phyloP scores from a whole-genome alignment of 2,888 invertebrate species.

The Geotrupes spiniger region DNA sequence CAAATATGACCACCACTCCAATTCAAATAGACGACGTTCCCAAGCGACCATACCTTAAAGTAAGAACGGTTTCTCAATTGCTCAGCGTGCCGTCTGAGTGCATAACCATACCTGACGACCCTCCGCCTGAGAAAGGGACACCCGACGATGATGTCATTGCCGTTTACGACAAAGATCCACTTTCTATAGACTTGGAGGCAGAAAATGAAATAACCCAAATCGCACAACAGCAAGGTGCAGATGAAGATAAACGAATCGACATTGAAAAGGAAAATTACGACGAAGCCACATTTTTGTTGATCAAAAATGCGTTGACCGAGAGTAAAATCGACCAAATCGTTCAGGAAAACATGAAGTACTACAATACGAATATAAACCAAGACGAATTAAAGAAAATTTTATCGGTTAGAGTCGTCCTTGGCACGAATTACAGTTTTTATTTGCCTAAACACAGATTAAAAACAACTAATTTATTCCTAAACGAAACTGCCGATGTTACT shows the following conservation, averaged over 20 bases:
- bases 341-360: conserved; percentile 23
- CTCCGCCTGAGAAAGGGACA: conserved; percentile 12
- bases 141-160: conserved; percentile 9
- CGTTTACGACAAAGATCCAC: conserved; percentile 11
- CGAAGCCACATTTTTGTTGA: conserved; percentile 10
- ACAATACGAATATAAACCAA: conserved; percentile 10
- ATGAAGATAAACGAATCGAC: not conserved
- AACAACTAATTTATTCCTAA: conserved; percentile 9
- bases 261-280: not conserved
- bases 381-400: conserved; percentile 23
- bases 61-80: conserved; percentile 39
- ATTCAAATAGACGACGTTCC: conserved; percentile 7
- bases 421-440: conserved; percentile 9
- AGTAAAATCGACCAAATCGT: conserved; percentile 29
- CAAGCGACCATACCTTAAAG: conserved; percentile 34
- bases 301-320: conserved; percentile 22
- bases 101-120: conserved; percentile 44
- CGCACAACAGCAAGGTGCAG: not conserved
- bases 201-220: not conserved
- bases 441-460: conserved; percentile 15
- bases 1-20: not conserved
- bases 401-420: conserved; percentile 20
- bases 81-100: conserved; percentile 41
- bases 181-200: not conserved
- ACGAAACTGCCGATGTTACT: conserved; percentile 6